Evolutionary conservation across 1,140 invertebrate species (phyloP), one percentile per base, ranked within the genome.

Genomic region (Matsumurasca onukii): DNA sequence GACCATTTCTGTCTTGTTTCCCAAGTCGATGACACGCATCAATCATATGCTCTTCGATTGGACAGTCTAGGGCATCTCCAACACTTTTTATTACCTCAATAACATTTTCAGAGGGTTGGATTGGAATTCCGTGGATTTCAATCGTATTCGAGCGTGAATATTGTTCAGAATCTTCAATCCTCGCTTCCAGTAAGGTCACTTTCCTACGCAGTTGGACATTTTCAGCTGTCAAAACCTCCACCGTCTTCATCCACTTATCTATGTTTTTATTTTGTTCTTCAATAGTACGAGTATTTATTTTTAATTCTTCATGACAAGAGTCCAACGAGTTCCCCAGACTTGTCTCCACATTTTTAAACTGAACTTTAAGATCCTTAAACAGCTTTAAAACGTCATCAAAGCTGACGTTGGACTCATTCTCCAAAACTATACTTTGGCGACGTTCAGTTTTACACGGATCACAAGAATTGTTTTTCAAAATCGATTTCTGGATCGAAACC

Each of bases 11-110:
- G 3, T 52, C 3, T 13, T 24, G 3, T 20, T 52, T 52, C 20
- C 49, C 49, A n/a, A 52, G 22, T 13, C 49, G 5, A 22, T 52
- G 49, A 24, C 49, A 52, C 12, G 49, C 49, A 52, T 52, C 49
- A n/a, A 52, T 52, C 49, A 52, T 52, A 24, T 12, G 5, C 9
- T 52, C 20, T 24, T 52, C 49, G 22, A 52, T 24, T n/a, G 5
- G 5, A 13, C 12, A 15, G 13, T 24, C 20, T n/a, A 52, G 13
- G 3, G 49, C 49, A 52, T 13, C 49, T 15, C 49, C 49, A 52
- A 52, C 49, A 12, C 22, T 52, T 52, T 52, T 13, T 5, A 52
- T 20, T 24, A 52, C 13, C 3, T 20, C 20, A 24, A 52, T 3
- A 5, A 52, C 49, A 52, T 52, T 20, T 52, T 52, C 49, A 20